Conservation (phyloP, 2,113 vertebrate species). For the Sander vitreus region DNA sequence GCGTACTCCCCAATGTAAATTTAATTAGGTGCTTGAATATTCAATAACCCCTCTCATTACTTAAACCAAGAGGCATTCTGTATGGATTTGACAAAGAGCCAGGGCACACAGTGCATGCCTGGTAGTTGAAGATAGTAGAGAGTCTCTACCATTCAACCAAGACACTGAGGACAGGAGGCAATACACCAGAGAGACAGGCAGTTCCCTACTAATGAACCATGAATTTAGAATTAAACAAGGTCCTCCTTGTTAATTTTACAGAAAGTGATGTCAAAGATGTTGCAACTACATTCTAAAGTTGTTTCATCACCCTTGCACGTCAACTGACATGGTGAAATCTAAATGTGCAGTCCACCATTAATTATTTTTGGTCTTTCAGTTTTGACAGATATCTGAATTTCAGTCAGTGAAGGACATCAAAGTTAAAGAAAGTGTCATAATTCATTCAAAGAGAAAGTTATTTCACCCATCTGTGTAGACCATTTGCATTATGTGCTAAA, state of each 20-base stretch:
- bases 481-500: not conserved
- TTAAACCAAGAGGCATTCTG: slow-evolving; percentile 64
- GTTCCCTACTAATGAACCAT: slow-evolving; percentile 42
- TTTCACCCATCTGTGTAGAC: not conserved
- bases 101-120: slow-evolving; percentile 58
- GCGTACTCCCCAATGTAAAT: slow-evolving; percentile 33
- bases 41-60: slow-evolving; percentile 72
- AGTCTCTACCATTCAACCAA: slow-evolving; percentile 36
- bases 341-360: slow-evolving; percentile 7
- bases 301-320: slow-evolving; percentile 47
- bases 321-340: slow-evolving; percentile 3
- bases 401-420: slow-evolving; percentile 10
- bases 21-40: slow-evolving; percentile 74
- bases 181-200: slow-evolving; percentile 37
- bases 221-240: slow-evolving; percentile 48
- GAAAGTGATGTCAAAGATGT: slow-evolving; percentile 35
- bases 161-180: slow-evolving; percentile 46
- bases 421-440: slow-evolving; percentile 2
- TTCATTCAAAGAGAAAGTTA: not conserved
- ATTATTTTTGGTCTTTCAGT: slow-evolving; percentile 12
- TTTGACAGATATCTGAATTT: slow-evolving; percentile 13
- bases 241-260: slow-evolving; percentile 42
- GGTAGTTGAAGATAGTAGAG: slow-evolving; percentile 67
- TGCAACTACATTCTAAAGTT: slow-evolving; percentile 44
- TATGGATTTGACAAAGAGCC: slow-evolving; percentile 70